phyloP scores from a whole-genome alignment of 2,113 vertebrate species.

The Entomyzon cyanotis region DNA sequence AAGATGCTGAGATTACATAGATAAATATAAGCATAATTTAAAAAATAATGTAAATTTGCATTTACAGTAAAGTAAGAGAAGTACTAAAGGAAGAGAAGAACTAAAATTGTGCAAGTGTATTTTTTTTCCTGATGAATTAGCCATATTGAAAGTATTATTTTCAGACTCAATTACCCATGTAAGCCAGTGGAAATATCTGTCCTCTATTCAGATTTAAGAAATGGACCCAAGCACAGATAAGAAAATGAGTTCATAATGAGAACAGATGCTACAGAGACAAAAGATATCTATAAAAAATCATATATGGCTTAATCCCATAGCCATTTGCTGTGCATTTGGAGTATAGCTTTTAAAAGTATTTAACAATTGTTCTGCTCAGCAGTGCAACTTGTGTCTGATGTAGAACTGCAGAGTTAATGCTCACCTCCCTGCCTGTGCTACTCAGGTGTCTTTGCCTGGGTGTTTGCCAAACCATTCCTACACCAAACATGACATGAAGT shows the following conservation, averaged over 20 bases:
- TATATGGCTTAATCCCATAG: not conserved
- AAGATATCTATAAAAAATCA: not conserved
- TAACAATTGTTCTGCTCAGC: not conserved
- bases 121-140: conserved; percentile 16
- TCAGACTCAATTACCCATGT: not conserved
- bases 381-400: not conserved
- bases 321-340: not conserved
- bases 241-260: conserved; percentile 35
- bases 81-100: not conserved
- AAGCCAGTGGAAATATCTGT: not conserved
- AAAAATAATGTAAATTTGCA: not conserved
- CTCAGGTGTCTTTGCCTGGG: not conserved
- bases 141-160: conserved; percentile 21
- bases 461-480: not conserved
- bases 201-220: conserved; percentile 7
- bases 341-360: not conserved
- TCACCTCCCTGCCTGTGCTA: not conserved
- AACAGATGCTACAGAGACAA: conserved; percentile 29
- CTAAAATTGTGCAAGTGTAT: not conserved
- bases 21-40: not conserved
- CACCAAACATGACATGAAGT: not conserved
- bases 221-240: not conserved
- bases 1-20: not conserved
- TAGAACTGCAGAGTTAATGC: not conserved
- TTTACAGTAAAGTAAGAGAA: not conserved